Conservation (phyloP, 2,888 invertebrate species). For the Drosophila basisetae region DNA sequence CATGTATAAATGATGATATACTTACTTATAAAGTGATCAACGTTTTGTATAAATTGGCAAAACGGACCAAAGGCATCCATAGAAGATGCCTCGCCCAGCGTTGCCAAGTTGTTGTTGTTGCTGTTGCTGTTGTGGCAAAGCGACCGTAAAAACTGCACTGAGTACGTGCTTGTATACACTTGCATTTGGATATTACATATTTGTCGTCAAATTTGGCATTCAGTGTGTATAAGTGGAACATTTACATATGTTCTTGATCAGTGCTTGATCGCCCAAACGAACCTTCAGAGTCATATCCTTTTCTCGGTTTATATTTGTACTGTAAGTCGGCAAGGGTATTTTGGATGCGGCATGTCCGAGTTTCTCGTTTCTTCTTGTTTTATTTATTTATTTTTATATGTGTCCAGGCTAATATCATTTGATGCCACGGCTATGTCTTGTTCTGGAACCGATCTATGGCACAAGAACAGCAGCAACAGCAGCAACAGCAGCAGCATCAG, state of each 20-base stretch:
- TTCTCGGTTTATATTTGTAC: not conserved
- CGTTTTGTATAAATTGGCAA: slow-evolving; percentile 61
- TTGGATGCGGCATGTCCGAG: not conserved
- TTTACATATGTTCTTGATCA: not conserved
- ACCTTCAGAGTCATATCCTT: not conserved
- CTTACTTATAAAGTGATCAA: slow-evolving; percentile 76
- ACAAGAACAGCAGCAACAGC: slow-evolving; percentile 21
- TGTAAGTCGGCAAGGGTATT: not conserved
- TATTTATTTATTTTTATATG: slow-evolving; percentile 10
- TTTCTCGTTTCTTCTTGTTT: not conserved
- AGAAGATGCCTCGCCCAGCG: slow-evolving; percentile 40
- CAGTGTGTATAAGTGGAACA: not conserved
- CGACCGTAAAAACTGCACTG: slow-evolving; percentile 46
- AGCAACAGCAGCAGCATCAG: slow-evolving; percentile 24
- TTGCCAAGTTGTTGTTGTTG: slow-evolving; percentile 11
- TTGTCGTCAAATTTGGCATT: not conserved
- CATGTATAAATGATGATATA: slow-evolving; percentile 73
- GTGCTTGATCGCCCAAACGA: not conserved
- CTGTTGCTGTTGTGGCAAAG: slow-evolving; percentile 21
- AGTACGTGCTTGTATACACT: slow-evolving; percentile 32
- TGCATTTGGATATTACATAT: not conserved
- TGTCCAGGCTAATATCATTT: slow-evolving; percentile 53
- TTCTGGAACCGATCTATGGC: slow-evolving; percentile 45
- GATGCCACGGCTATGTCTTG: slow-evolving; percentile 51
- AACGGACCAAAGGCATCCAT: slow-evolving; percentile 15